Evolutionary conservation across 2,113 vertebrate species (phyloP), one percentile per base, ranked within the genome.

Genomic region (Talpa occidentalis): DNA sequence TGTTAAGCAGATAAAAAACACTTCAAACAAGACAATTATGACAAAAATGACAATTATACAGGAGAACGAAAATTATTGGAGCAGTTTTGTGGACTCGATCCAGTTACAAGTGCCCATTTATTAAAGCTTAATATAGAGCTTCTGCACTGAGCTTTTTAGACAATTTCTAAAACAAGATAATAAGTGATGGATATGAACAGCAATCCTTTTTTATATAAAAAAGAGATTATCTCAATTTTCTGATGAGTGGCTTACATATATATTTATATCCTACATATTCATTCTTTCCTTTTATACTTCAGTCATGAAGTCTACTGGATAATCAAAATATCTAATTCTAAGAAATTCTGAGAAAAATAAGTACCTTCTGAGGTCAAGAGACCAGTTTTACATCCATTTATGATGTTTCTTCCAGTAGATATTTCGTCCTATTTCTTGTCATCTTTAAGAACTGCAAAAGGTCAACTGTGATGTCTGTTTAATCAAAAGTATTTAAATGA

Each of bases 11-110:
- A 78, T 93, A 67, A 92, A 69, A 1, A 66, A 69, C 22, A 89
- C 24, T 83, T 84, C 37, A 19, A 91, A 14, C 14, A 90, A 70
- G 72, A 94, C 47, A 52, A 84, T 84, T 72, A 88, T 49, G 10
- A 80, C n/a, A 94, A 94, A 93, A 95, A 42, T 32, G 5, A 77
- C 28, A 72, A 40, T 90, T 94, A 80, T 70, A 76, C 37, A 64
- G 24, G 26, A 80, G 2, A 79, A 3, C 82, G 37, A 81, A 86
- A 82, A 82, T 76, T 62, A 87, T 26, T 44, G 52, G 56, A 93
- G 69, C 14, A 44, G 32, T 67, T 91, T 70, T 62, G 24, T 89
- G 35, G 56, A 79, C 26, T 52, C 10, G 17, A 44, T 88, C 42
- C 88, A 81, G 49, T 95, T 84, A 17, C 6, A 52, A 76, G 28